These are phyloP conservation scores for Phaonia tiefii DNA, from an alignment of 2,888 invertebrate species.

Conservation along the genomic window DNA sequence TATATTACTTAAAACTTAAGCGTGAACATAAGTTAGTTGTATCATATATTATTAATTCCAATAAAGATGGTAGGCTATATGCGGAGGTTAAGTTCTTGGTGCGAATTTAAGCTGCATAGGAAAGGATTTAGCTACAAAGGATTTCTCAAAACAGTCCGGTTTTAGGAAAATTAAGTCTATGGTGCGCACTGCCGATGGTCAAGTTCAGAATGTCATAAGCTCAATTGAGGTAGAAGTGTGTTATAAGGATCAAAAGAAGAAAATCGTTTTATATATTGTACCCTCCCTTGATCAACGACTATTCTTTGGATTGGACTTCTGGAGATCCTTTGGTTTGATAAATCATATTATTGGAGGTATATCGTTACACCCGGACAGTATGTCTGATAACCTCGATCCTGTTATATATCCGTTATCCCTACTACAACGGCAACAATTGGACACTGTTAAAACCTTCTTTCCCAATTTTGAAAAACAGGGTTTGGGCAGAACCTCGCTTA, in stretches of 20 bases:
- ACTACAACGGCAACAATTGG: neutral
- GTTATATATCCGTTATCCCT: neutral
- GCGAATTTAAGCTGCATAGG: too few species aligned
- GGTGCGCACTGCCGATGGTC: slow-evolving; percentile 19
- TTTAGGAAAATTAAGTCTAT: too few species aligned
- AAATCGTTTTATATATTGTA: neutral
- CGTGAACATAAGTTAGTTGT: too few species aligned
- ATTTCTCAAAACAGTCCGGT: too few species aligned
- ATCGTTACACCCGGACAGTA: neutral
- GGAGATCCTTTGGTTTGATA: slow-evolving; percentile 3
- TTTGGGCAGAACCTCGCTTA: too few species aligned
- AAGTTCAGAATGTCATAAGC: neutral
- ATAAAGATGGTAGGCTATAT: too few species aligned
- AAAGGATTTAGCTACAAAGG: too few species aligned
- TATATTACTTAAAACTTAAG: too few species aligned
- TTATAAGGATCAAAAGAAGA: neutral
- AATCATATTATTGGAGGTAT: neutral
- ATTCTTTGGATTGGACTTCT: slow-evolving; percentile 36
- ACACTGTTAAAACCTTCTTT: neutral
- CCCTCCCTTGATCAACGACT: slow-evolving; percentile 15
- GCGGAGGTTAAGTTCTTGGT: too few species aligned
- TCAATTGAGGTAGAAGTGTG: too few species aligned
- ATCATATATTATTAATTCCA: too few species aligned
- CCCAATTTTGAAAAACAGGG: too few species aligned
- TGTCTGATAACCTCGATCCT: neutral